Conservation (phyloP, 1,140 invertebrate species). For the Lepidurus apus region DNA sequence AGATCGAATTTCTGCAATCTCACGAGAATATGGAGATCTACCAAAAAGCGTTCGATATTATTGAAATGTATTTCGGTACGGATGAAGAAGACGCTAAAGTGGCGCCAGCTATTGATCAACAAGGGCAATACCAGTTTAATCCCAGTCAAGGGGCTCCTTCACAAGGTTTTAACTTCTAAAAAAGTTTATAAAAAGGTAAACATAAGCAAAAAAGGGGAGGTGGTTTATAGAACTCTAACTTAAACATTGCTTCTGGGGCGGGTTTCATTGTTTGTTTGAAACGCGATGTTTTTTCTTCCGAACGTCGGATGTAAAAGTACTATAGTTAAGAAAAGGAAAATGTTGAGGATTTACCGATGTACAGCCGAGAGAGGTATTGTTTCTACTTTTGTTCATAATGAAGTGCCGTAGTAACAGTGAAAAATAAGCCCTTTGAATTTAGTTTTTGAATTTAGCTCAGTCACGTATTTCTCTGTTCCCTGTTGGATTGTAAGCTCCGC, state of each 20-base stretch:
- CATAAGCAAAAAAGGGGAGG: not conserved
- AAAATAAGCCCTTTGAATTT: not conserved
- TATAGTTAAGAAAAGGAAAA: not conserved
- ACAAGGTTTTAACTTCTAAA: constrained; percentile 42
- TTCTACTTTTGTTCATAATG: constrained; percentile 20
- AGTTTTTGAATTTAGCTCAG: not conserved
- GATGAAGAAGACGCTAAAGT: constrained; percentile 76
- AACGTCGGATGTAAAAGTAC: not conserved
- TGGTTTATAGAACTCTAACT: not conserved
- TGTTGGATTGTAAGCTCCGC: constrained; percentile 12
- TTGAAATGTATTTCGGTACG: constrained; percentile 88
- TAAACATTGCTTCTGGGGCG: not conserved
- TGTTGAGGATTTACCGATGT: not conserved
- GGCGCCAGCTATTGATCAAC: constrained; percentile 69
- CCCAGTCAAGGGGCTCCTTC: constrained; percentile 38
- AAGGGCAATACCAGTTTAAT: constrained; percentile 67
- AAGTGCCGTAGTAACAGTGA: not conserved
- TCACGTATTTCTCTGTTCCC: not conserved
- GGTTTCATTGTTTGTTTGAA: not conserved
- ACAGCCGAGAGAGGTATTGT: not conserved
- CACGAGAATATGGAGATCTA: constrained; percentile 96
- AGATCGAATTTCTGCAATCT: constrained; percentile 94
- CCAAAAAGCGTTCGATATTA: constrained; percentile 92
- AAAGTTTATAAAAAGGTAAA: not conserved
- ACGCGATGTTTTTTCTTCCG: not conserved